Conservation (phyloP, 2,113 vertebrate species). For the Myotis lucifugus region DNA sequence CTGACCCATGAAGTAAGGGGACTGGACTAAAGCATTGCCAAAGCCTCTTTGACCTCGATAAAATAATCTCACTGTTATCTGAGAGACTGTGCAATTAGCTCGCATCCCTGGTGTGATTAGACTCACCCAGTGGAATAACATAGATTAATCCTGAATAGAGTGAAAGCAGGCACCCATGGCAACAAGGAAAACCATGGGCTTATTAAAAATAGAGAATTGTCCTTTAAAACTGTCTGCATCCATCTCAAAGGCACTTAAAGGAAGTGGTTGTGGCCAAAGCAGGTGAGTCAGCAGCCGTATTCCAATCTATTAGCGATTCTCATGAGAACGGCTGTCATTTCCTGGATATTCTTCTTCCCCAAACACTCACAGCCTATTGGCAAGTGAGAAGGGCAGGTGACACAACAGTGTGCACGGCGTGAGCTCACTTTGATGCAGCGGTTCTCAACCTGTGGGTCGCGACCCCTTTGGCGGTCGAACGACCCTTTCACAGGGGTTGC, state of each 20-base stretch:
- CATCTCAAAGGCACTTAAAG: slow-evolving; percentile 15
- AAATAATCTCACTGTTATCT: neutral
- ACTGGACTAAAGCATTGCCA: neutral
- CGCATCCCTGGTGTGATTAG: neutral
- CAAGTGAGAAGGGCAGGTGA: neutral
- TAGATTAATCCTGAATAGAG: neutral
- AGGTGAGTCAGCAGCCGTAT: slow-evolving; percentile 20
- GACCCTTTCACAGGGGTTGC: no score
- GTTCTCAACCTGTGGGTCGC: no score
- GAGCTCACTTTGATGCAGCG: neutral
- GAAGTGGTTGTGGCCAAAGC: neutral
- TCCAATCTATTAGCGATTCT: neutral
- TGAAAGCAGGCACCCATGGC: slow-evolving; percentile 4
- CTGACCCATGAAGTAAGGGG: neutral
- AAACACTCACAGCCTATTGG: neutral
- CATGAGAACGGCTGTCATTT: neutral
- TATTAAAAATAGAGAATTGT: slow-evolving; percentile 57
- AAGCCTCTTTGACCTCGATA: neutral
- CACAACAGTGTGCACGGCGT: neutral
- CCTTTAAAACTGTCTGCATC: neutral
- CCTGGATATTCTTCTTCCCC: neutral
- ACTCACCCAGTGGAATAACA: neutral
- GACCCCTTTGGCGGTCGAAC: no score
- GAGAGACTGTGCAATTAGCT: neutral
- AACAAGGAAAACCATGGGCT: slow-evolving; percentile 40